These are phyloP conservation scores for Drosophila mulleri DNA, from an alignment of 2,888 invertebrate species.

Conservation along the genomic window DNA sequence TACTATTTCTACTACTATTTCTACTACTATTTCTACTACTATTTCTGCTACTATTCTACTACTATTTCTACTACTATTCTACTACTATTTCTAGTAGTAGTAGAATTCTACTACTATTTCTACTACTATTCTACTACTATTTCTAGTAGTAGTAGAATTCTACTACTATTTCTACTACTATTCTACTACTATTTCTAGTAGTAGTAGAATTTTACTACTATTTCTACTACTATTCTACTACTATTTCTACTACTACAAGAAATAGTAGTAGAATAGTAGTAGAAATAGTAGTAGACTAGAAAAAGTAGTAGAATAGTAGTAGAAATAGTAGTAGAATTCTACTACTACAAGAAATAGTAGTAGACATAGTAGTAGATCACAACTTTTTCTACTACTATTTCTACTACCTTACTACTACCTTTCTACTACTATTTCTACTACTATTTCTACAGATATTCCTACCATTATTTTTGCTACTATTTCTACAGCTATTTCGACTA, in stretches of 20 bases:
- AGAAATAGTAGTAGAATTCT: too few relatives aligned
- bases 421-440: too few relatives aligned
- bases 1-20: not conserved
- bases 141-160: not conserved
- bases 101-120: not conserved
- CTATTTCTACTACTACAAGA: too few relatives aligned
- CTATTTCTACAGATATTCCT: too few relatives aligned
- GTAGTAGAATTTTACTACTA: not conserved
- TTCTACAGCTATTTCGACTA: not conserved
- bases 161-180: not conserved
- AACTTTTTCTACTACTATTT: too few relatives aligned
- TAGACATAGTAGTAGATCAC: too few relatives aligned
- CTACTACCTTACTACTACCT: too few relatives aligned
- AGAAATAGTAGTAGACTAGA: too few relatives aligned
- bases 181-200: not conserved
- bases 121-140: not conserved
- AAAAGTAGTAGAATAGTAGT: too few relatives aligned
- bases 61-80: not conserved
- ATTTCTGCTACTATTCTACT: not conserved
- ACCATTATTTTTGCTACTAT: not conserved
- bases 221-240: too few relatives aligned
- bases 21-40: not conserved
- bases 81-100: not conserved
- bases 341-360: too few relatives aligned
- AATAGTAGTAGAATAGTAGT: too few relatives aligned